These are phyloP conservation scores for Microtus richardsoni DNA, from an alignment of 2,113 vertebrate genomes.

Conservation along the genomic window DNA sequence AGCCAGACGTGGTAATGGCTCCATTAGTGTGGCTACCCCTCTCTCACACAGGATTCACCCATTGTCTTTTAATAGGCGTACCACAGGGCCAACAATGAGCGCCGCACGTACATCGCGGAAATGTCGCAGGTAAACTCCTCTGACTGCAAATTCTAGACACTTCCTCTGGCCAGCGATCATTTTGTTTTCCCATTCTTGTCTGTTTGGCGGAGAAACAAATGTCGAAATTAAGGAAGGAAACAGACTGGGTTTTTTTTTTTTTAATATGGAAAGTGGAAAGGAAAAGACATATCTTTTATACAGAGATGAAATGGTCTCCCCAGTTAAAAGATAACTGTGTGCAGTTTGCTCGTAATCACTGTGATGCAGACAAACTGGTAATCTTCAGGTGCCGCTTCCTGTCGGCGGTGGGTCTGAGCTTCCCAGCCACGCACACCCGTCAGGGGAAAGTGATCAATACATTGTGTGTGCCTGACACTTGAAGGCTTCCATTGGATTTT, in stretches of 20 bases:
- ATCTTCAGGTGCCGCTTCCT: neutral
- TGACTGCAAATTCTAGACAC: neutral
- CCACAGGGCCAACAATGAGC: constrained; percentile 90
- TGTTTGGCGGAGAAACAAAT: constrained; percentile 41
- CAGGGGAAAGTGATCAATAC: neutral
- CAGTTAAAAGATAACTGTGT: neutral
- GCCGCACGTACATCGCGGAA: constrained; percentile 87
- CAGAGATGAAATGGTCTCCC: neutral
- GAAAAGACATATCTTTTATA: constrained; percentile 11
- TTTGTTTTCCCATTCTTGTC: neutral
- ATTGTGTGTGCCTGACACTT: neutral
- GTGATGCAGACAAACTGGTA: neutral
- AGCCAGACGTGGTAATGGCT: neutral
- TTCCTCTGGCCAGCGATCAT: neutral
- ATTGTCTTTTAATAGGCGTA: constrained; percentile 86
- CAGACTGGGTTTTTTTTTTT: neutral
- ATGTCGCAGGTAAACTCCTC: constrained; percentile 89
- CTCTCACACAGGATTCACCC: neutral
- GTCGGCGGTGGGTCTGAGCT: neutral
- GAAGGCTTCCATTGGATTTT: constrained; percentile 2
- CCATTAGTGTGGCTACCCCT: neutral
- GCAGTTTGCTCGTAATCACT: neutral
- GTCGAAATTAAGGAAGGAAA: constrained; percentile 26
- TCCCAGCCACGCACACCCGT: neutral
- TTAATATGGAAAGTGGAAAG: neutral